Evolutionary conservation across 2,888 invertebrate genomes (phyloP).

Genomic region (Thalpophila matura): DNA sequence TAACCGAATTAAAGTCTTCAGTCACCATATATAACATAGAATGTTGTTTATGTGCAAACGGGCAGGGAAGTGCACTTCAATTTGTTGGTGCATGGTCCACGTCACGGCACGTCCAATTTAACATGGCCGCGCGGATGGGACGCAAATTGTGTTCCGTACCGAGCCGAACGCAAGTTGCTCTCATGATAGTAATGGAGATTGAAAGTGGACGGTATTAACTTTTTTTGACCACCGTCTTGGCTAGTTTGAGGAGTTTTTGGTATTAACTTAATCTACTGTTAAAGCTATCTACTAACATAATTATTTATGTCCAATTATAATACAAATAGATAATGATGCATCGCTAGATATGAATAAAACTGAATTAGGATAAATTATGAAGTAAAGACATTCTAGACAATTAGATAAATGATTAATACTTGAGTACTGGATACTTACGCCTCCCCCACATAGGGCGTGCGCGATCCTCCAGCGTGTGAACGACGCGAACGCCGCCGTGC

Average conservation of each 20-base stretch:
- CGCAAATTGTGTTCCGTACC: constrained; percentile 40
- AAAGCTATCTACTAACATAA: no score
- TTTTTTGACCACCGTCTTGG: constrained; percentile 6
- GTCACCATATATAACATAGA: neutral
- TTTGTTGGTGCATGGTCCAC: constrained; percentile 46
- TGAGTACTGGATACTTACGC: no score
- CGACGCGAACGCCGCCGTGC: no score
- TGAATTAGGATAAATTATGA: no score
- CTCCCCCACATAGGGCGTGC: no score
- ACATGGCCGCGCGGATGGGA: constrained; percentile 24
- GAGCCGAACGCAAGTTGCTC: constrained; percentile 22
- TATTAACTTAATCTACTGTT: no score
- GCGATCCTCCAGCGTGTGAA: no score
- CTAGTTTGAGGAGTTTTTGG: neutral
- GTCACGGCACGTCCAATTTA: constrained; percentile 54
- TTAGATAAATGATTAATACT: no score
- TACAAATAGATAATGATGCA: no score
- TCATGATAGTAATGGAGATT: constrained; percentile 29
- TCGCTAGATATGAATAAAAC: no score
- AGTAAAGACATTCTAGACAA: no score
- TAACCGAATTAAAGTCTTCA: constrained; percentile 4
- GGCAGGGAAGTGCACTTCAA: constrained; percentile 48
- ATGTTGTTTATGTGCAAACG: constrained; percentile 27
- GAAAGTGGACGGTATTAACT: constrained; percentile 12
- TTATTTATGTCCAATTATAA: no score